These are phyloP conservation scores for Conistra vaccinii DNA, from an alignment of 2,888 invertebrate genomes.

Conservation along the genomic window DNA sequence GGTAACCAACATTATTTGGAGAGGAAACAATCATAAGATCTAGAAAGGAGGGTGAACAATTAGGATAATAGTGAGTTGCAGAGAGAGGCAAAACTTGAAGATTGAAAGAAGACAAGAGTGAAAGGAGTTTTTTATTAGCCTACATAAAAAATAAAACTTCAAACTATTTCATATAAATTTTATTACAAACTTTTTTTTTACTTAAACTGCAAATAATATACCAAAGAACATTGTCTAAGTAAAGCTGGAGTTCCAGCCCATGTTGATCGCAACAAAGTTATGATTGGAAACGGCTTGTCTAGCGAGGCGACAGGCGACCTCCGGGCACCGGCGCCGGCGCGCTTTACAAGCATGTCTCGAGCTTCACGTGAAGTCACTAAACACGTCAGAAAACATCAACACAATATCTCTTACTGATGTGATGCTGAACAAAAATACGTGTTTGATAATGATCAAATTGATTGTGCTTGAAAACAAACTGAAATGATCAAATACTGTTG, in stretches of 20 bases:
- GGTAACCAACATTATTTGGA: no score
- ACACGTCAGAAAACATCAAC: slow-evolving; percentile 44
- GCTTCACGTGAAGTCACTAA: slow-evolving; percentile 48
- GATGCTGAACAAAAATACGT: slow-evolving; percentile 32
- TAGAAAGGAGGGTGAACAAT: no score
- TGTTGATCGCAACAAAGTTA: slow-evolving; percentile 79
- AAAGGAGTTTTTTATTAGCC: no score
- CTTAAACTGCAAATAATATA: slow-evolving; percentile 89
- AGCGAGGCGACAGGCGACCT: slow-evolving; percentile 56
- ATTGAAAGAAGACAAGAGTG: no score
- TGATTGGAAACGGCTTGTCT: slow-evolving; percentile 80
- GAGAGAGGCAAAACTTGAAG: no score
- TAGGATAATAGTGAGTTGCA: no score
- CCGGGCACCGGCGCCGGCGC: slow-evolving; percentile 29
- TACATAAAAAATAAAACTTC: slow-evolving; percentile 76
- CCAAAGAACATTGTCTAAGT: slow-evolving; percentile 84
- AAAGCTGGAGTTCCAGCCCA: slow-evolving; percentile 81
- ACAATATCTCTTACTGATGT: slow-evolving; percentile 41
- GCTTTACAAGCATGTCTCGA: slow-evolving; percentile 32
- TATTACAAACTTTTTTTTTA: slow-evolving; percentile 89
- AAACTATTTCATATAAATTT: slow-evolving; percentile 87
- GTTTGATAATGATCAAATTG: slow-evolving; percentile 48
- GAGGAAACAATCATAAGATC: no score
- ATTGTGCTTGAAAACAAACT: slow-evolving; percentile 53
- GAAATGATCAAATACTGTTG: slow-evolving; percentile 57